Percentiles rank a stretch among this genome's conserved stretches.
Conservation (phyloP, 2,888 invertebrate genomes). For the Congeria kusceri region DNA sequence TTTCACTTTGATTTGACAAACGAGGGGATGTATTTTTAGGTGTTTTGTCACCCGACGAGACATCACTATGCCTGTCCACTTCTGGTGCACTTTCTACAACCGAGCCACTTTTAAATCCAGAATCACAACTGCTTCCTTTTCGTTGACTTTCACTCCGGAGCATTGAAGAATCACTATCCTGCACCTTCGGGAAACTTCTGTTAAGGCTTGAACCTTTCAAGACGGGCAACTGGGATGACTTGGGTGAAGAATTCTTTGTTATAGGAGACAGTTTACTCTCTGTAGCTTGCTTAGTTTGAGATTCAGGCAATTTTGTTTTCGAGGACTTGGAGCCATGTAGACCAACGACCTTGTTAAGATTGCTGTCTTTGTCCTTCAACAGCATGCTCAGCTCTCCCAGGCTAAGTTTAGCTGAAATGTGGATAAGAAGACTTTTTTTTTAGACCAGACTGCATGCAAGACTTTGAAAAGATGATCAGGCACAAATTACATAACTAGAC, state of each 20-base stretch:
- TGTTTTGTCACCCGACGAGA: not conserved
- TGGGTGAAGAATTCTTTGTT: conserved; percentile 11
- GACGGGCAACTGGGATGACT: conserved; percentile 57
- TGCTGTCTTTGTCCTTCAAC: conserved; percentile 25
- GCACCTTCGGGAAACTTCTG: conserved; percentile 45
- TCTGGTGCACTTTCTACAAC: conserved; percentile 4
- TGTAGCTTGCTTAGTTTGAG: not conserved
- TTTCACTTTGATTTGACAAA: conserved; percentile 16
- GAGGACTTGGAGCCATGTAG: conserved; percentile 15
- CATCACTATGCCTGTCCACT: not conserved
- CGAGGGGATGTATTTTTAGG: not conserved
- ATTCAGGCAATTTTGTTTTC: conserved; percentile 9
- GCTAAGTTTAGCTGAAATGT: conserved; percentile 54
- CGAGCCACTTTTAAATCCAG: conserved; percentile 11
- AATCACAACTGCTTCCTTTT: conserved; percentile 23
- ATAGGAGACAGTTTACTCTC: not conserved
- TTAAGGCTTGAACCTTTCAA: conserved; percentile 61
- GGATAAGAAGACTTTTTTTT: too few species aligned
- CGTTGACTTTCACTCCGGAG: conserved; percentile 1
- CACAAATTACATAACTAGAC: too few species aligned
- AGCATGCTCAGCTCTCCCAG: conserved; percentile 56
- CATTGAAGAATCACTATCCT: conserved; percentile 22
- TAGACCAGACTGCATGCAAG: too few species aligned
- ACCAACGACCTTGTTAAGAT: conserved; percentile 10
- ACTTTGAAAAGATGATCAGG: too few species aligned